phyloP scores from a whole-genome alignment of 2,797 vertebrate genomes.

The Discoglossus pictus region DNA sequence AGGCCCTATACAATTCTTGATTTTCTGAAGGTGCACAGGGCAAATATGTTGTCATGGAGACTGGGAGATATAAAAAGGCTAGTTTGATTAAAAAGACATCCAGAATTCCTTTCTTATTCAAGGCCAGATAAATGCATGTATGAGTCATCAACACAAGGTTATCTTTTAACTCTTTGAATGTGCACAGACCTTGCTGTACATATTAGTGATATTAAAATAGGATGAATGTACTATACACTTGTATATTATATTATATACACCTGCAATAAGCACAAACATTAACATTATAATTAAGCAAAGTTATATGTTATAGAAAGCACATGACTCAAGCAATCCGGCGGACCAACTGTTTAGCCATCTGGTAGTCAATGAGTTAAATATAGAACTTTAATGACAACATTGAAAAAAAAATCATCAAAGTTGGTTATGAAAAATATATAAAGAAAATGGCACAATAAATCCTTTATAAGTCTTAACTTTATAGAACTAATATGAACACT shows the following conservation, averaged over 20 bases:
- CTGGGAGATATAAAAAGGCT: slow-evolving; percentile 28
- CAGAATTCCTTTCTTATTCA: slow-evolving; percentile 41
- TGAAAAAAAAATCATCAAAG: not conserved
- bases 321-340: no score
- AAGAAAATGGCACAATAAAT: no score
- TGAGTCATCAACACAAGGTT: slow-evolving; percentile 35
- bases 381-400: not conserved
- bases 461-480: no score
- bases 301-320: no score
- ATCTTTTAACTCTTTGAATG: slow-evolving; percentile 30
- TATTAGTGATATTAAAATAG: not conserved
- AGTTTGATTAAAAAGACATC: slow-evolving; percentile 43
- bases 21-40: slow-evolving; percentile 16
- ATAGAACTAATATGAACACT: no score
- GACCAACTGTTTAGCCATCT: no score
- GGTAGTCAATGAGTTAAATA: no score
- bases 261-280: no score
- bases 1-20: slow-evolving; percentile 8
- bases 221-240: not conserved
- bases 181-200: not conserved
- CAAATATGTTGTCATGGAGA: slow-evolving; percentile 49
- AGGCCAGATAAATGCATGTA: slow-evolving; percentile 33
- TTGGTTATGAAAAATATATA: no score
- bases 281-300: no score
- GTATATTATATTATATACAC: not conserved